Percentiles rank a stretch among this genome's conserved stretches.
phyloP scores from a whole-genome alignment of 2,888 invertebrate genomes.

The Folsomia candida region DNA sequence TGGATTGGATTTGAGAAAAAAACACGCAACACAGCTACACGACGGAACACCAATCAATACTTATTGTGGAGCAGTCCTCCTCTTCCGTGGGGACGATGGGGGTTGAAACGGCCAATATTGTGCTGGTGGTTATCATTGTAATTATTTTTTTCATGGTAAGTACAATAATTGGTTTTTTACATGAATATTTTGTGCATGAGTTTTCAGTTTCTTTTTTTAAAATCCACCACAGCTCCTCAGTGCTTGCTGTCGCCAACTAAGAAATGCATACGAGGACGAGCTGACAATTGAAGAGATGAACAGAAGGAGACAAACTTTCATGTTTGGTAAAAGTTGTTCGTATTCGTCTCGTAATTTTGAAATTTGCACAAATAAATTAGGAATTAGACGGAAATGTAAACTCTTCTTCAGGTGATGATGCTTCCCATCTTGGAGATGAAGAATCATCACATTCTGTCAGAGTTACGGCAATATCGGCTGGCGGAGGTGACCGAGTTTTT shows the following conservation, averaged over 20 bases:
- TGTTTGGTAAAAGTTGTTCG: not conserved
- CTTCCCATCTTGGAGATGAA: too few species aligned
- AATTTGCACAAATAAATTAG: not conserved
- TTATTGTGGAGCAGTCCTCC: too few species aligned
- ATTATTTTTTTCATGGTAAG: slow-evolving; percentile 42
- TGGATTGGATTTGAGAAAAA: too few species aligned
- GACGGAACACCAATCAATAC: too few species aligned
- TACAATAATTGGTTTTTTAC: not conserved
- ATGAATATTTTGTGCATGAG: not conserved
- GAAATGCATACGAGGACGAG: slow-evolving; percentile 41
- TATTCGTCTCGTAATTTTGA: not conserved
- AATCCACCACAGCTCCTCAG: slow-evolving; percentile 43
- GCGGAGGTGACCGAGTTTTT: slow-evolving; percentile 11
- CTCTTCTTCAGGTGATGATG: not conserved
- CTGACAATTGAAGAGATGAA: slow-evolving; percentile 38
- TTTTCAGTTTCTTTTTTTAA: too few species aligned
- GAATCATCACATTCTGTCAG: slow-evolving; percentile 7
- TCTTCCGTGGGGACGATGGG: too few species aligned
- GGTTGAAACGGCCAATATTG: slow-evolving; percentile 32
- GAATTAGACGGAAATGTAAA: not conserved
- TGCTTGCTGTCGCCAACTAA: slow-evolving; percentile 43
- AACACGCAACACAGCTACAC: too few species aligned
- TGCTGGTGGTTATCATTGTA: slow-evolving; percentile 37
- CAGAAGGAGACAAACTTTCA: slow-evolving; percentile 38
- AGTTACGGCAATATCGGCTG: slow-evolving; percentile 35